Base-by-base conservation (phyloP, 2,113 vertebrate species). In the Chrysemys picta region DNA sequence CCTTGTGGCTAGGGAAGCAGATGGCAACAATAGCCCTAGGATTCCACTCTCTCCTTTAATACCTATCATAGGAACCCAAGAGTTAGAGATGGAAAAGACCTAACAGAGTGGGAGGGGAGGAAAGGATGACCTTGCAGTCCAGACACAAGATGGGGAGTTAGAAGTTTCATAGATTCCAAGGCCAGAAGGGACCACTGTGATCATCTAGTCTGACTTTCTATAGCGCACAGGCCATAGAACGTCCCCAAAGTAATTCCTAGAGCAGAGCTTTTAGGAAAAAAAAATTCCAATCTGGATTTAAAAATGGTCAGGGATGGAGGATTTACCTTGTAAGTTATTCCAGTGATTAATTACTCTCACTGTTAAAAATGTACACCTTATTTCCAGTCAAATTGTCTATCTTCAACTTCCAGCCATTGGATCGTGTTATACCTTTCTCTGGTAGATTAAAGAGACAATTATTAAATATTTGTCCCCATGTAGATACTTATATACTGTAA, bases 61-160 rank as follows among this genome's bases (percentile, higher is more conserved):
- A 82, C 8, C 1, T 69, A 1, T n/a, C 38, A 49, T 0, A 1
- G 14, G 17, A n/a, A 38, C 35, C 35, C 19, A n/a, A 69, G 65
- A 2, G 45, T 29, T 8, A 65, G 38, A 3, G 57, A 83, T 59
- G 4, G 31, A 76, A 85, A 87, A 52, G 76, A 88, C 35, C 31
- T 4, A 38, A n/a, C 13, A 1, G 12, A 88, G 80, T 2, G 79
- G 10, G 22, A 84, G 5, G 2, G 8, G 53, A 4, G 6, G 45
- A 91, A 93, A 35, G 0, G 2, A 78, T 47, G 13, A 14, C n/a
- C 38, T 57, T 56, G n/a, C 24, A 56, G 53, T 82, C 7, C 53
- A 88, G 27, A 5, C 84, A 8, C 4, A 88, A 76, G 91, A 86
- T 5, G 27, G 21, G 89, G 52, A 94, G 54, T 54, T 69, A 82